phyloP scores from a whole-genome alignment of 2,888 invertebrate genomes.

The Boloria selene region DNA sequence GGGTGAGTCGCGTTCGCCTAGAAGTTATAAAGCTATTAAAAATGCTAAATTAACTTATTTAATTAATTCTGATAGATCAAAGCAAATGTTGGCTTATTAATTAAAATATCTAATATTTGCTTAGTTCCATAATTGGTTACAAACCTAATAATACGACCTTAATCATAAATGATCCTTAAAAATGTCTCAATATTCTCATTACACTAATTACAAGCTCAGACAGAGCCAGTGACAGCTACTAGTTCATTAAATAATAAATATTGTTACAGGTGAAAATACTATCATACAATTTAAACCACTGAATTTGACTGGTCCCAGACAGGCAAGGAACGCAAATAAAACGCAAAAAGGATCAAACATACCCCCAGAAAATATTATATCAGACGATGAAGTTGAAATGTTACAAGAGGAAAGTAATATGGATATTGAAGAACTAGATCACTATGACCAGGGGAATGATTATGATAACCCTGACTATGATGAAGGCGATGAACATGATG shows the following conservation, averaged over 20 bases:
- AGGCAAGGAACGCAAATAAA: background rate
- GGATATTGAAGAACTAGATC: background rate
- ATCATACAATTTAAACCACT: slow-evolving; percentile 40
- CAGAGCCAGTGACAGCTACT: too few species aligned
- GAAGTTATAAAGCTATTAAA: too few species aligned
- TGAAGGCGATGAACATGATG: slow-evolving; percentile 8
- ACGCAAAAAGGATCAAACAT: background rate
- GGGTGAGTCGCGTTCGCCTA: too few species aligned
- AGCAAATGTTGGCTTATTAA: too few species aligned
- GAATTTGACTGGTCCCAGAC: slow-evolving; percentile 36
- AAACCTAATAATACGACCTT: too few species aligned
- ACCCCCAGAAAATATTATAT: background rate
- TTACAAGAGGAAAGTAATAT: background rate
- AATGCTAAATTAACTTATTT: too few species aligned
- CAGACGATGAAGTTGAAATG: background rate
- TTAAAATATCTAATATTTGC: too few species aligned
- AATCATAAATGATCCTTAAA: too few species aligned
- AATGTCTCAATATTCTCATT: too few species aligned
- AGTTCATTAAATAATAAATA: background rate
- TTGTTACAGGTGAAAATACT: slow-evolving; percentile 30
- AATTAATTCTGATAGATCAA: too few species aligned
- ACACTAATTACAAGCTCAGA: too few species aligned
- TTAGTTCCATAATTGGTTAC: too few species aligned
- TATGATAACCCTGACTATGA: background rate
- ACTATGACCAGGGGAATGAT: background rate